phyloP scores from a whole-genome alignment of 2,888 invertebrate species.

The Lasioglossum vierecki region DNA sequence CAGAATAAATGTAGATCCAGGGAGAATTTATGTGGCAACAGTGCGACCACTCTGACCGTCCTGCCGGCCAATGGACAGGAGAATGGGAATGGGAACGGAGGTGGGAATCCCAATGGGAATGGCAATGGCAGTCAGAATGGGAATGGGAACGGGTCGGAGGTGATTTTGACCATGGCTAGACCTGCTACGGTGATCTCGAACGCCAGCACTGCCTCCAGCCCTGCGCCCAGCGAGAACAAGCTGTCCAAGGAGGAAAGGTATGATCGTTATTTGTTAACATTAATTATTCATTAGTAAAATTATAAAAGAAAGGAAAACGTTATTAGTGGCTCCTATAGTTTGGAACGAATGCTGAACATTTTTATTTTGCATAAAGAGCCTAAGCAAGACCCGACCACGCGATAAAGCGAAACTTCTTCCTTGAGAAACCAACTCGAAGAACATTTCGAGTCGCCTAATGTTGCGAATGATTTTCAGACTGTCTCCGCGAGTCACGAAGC shows the following conservation, averaged over 20 bases:
- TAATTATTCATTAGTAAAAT: neutral
- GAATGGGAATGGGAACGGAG: conserved; percentile 78
- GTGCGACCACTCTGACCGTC: conserved; percentile 79
- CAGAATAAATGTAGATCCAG: conserved; percentile 83
- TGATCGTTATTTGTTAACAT: neutral
- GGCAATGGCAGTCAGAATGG: conserved; percentile 80
- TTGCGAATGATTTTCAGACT: conserved; percentile 70
- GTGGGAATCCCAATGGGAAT: conserved; percentile 69
- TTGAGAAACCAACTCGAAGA: neutral
- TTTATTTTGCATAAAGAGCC: neutral
- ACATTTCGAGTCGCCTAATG: neutral
- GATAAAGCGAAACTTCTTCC: neutral
- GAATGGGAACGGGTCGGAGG: conserved; percentile 84
- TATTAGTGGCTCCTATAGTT: too few relatives aligned
- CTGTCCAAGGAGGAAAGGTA: conserved; percentile 86
- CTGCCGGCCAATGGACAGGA: conserved; percentile 79
- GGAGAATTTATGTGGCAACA: conserved; percentile 83
- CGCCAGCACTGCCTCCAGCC: conserved; percentile 86
- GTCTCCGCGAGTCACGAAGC: conserved; percentile 82
- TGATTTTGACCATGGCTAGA: conserved; percentile 87
- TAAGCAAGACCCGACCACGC: neutral
- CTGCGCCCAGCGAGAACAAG: conserved; percentile 86
- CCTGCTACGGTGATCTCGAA: conserved; percentile 88
- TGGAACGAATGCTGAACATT: too few relatives aligned
- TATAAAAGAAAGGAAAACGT: too few relatives aligned